Evolutionary conservation across 2,113 vertebrate species (phyloP).

Genomic region (Scatophagus argus): DNA sequence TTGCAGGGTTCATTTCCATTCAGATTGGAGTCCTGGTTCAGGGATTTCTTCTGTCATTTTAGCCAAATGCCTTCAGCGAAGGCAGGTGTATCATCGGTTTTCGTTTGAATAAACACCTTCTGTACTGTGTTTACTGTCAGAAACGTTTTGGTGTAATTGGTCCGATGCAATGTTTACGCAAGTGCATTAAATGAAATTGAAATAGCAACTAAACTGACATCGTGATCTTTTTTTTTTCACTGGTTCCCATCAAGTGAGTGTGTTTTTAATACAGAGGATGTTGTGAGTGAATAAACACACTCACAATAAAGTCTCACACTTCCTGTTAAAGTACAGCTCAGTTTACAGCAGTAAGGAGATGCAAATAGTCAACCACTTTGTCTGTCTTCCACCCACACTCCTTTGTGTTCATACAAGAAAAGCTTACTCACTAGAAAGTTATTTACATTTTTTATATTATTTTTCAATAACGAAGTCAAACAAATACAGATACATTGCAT

Average conservation of each 20-base stretch:
- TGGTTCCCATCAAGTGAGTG: slow-evolving; percentile 10
- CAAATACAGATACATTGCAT: slow-evolving; percentile 1
- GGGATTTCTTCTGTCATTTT: slow-evolving; percentile 61
- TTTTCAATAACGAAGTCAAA: too few relatives aligned
- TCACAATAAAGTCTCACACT: slow-evolving; percentile 24
- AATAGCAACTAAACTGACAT: slow-evolving; percentile 27
- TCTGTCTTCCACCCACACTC: neutral
- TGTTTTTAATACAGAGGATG: slow-evolving; percentile 3
- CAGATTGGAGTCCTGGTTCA: slow-evolving; percentile 44
- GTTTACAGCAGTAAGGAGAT: neutral
- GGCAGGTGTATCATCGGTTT: slow-evolving; percentile 48
- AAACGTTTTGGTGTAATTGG: slow-evolving; percentile 41
- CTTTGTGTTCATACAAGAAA: neutral
- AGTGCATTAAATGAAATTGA: slow-evolving; percentile 43
- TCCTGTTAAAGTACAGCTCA: neutral
- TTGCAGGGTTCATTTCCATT: slow-evolving; percentile 58
- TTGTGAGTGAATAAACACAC: slow-evolving; percentile 10
- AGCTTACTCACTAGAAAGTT: neutral
- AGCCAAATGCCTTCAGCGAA: slow-evolving; percentile 52
- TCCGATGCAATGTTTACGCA: slow-evolving; percentile 29
- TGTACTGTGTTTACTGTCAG: slow-evolving; percentile 48
- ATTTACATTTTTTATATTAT: neutral
- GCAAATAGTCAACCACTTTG: neutral
- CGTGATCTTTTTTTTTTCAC: slow-evolving; percentile 26
- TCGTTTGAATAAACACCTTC: slow-evolving; percentile 49